Evolutionary conservation across 2,797 vertebrate species (phyloP), one percentile per base, ranked within the genome.

Genomic region (Monodelphis domestica): DNA sequence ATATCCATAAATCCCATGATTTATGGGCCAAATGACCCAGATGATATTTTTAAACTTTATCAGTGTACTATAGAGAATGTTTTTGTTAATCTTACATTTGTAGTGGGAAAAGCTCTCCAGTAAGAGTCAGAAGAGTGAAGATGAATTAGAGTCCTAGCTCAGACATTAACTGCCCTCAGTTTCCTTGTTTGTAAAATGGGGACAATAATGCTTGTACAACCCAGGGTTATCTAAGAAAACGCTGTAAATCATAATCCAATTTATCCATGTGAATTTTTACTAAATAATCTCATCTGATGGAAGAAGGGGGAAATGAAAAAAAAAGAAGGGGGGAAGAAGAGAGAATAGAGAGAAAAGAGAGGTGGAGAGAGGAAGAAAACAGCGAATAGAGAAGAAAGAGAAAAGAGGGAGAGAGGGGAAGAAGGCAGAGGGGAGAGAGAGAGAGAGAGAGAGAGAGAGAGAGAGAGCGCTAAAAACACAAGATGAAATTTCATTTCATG

Each of bases 381-480:
- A 12, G 3, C 53, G 54, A 1, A 54, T 53, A 14, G 17, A 12
- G 12, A 53, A 54, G 54, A 15, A 54, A 59, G 56, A n/a, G n/a
- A n/a, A 11, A 29, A 33, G 29, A 30, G 2, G 12, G 56, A 30
- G 56, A 55, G 2, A 3, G 21, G 5, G 14, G 21, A 53, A 11
- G 53, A 53, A n/a, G n/a, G n/a, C n/a, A 53, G 53, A 53, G n/a
- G 53, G 12, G 15, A 54, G 15, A 54, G 15, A 24, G 30, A 45
- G n/a, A 78, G 59, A 63, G 33, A 78, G 2, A 45, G 21, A 45
- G 1, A 45, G 70, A 84, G 38, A 26, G 38, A 11, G 3, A 12
- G n/a, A n/a, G 51, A 57, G 91, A 89, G 53, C 29, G 92, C 89
- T n/a, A n/a, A n/a, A 92, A 93, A 94, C 54, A 15, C 94, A 91